These are phyloP conservation scores for Takifugu rubripes DNA, from an alignment of 2,797 vertebrate species.

Conservation along the genomic window DNA sequence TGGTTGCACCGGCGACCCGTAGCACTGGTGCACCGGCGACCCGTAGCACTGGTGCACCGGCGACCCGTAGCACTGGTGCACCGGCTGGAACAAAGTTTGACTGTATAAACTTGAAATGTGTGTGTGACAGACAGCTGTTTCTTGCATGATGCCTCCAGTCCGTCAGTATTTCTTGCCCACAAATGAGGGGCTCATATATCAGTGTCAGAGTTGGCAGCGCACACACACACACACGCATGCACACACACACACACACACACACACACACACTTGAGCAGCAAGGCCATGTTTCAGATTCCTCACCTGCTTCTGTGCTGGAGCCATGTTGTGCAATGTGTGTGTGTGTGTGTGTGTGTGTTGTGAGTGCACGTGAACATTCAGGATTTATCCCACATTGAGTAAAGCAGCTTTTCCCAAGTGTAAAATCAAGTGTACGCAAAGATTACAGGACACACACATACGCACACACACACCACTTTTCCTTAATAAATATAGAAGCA, in stretches of 20 bases:
- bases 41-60: too few relatives aligned
- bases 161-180: constrained; percentile 6
- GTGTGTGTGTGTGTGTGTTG: background rate
- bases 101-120: too few relatives aligned
- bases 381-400: background rate
- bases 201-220: constrained; percentile 1
- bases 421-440: too few relatives aligned
- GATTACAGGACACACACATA: too few relatives aligned
- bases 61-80: too few relatives aligned
- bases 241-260: too few relatives aligned
- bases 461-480: too few relatives aligned
- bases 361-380: background rate
- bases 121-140: background rate
- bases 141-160: constrained; percentile 22
- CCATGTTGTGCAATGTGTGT: background rate
- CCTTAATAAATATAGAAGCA: too few relatives aligned
- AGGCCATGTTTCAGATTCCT: constrained; percentile 32
- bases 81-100: too few relatives aligned
- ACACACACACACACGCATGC: too few relatives aligned
- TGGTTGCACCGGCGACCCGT: too few relatives aligned
- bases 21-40: too few relatives aligned
- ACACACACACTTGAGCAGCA: constrained; percentile 21
- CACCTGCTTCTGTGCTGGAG: constrained; percentile 30
- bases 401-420: background rate
- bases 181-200: constrained; percentile 6